Conservation (phyloP, 2,888 invertebrate genomes). For the Acronicta leporina region DNA sequence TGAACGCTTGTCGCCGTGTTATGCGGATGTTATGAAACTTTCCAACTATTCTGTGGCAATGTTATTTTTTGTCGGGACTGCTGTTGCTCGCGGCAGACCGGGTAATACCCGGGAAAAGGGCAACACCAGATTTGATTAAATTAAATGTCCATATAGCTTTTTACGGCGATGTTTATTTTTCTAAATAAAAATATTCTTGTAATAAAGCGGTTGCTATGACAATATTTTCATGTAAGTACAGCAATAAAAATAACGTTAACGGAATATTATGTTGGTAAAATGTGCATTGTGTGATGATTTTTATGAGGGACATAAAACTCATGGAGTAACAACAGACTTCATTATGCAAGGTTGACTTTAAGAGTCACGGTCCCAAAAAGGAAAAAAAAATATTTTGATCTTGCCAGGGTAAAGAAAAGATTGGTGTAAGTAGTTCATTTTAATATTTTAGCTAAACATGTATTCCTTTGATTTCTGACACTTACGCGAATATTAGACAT, state of each 20-base stretch:
- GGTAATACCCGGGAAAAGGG: slow-evolving; percentile 38
- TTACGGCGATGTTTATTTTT: slow-evolving; percentile 45
- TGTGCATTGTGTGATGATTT: background rate
- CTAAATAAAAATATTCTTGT: slow-evolving; percentile 29
- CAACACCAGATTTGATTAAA: slow-evolving; percentile 49
- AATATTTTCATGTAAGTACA: slow-evolving; percentile 8
- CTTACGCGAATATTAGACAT: no score
- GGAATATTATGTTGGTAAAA: background rate
- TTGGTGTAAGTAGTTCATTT: background rate
- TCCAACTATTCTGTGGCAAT: slow-evolving; percentile 55
- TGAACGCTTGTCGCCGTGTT: slow-evolving; percentile 64
- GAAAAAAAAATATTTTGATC: background rate
- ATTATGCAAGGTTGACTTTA: background rate
- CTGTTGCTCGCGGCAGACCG: slow-evolving; percentile 51
- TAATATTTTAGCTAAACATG: background rate
- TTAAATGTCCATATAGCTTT: slow-evolving; percentile 44
- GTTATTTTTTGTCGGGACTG: slow-evolving; percentile 38
- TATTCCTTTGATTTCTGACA: no score
- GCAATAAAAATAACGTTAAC: slow-evolving; percentile 5
- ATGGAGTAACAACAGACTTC: background rate
- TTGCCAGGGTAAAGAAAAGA: background rate
- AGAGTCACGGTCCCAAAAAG: background rate
- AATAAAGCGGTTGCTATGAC: slow-evolving; percentile 12
- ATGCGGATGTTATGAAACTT: slow-evolving; percentile 69
- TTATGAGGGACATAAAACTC: background rate